Percentiles rank a stretch among this genome's conserved stretches.
phyloP scores from a whole-genome alignment of 1,140 invertebrate genomes.

The Hypothenemus hampei region DNA sequence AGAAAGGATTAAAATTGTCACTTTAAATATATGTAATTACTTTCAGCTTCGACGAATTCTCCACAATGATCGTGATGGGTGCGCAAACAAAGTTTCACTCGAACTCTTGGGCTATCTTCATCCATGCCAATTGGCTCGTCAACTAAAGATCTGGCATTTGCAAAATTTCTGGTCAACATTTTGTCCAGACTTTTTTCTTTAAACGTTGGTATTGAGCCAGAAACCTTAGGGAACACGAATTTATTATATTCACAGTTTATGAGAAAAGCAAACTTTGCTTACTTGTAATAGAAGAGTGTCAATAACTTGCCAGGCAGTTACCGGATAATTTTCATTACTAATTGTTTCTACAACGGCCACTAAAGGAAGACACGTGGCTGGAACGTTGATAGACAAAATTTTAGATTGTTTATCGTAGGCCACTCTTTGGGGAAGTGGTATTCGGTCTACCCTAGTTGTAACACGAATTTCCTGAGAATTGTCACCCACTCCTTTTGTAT shows the following conservation, averaged over 20 bases:
- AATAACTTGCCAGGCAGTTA: constrained; percentile 64
- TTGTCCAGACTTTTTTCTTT: constrained; percentile 63
- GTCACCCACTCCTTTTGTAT: constrained; percentile 77
- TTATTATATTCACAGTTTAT: too few species aligned
- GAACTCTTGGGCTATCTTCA: constrained; percentile 60
- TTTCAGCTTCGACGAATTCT: constrained; percentile 72
- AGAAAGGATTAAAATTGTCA: constrained; percentile 30
- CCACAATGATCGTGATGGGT: constrained; percentile 75
- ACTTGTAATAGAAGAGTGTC: constrained; percentile 60
- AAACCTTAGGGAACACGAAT: too few species aligned
- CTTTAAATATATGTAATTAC: too few species aligned
- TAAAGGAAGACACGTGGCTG: constrained; percentile 66
- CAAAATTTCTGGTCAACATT: constrained; percentile 40
- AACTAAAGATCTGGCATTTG: constrained; percentile 48
- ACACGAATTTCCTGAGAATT: constrained; percentile 75
- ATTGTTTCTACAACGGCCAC: constrained; percentile 66
- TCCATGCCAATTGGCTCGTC: constrained; percentile 52
- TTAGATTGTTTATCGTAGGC: constrained; percentile 73
- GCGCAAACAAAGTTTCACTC: constrained; percentile 72
- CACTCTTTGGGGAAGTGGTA: constrained; percentile 73
- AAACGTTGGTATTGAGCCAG: constrained; percentile 60
- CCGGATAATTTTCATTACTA: constrained; percentile 52
- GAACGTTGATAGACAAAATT: constrained; percentile 70
- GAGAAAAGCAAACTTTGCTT: not conserved
- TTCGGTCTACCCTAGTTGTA: constrained; percentile 76